Evolutionary conservation across 2,888 invertebrate species (phyloP), one percentile per base, ranked within the genome.

Genomic region (Andrena minutula): DNA sequence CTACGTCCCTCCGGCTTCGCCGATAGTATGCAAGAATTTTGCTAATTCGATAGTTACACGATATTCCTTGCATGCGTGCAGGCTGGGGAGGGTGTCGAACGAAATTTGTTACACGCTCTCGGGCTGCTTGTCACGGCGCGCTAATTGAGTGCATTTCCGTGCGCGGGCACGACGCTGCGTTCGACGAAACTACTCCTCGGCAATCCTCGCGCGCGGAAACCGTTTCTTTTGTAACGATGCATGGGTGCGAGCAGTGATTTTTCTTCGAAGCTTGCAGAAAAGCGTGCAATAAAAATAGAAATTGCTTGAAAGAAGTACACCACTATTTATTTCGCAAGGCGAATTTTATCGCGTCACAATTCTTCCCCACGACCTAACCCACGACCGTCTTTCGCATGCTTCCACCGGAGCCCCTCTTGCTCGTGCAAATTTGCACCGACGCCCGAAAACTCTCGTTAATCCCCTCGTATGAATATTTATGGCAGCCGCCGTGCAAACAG

Each of bases 391-490:
- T 28, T 4, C 10, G 12, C 49, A 26, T 30, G 20, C n/a, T 41
- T 16, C 20, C 7, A 23, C 4, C 30, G 49, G 16, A 28, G 23
- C 2, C 8, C 2, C 26, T 20, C n/a, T 5, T 0, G 10, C 6
- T 32, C 30, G 41, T 66, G 53, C 69, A 79, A 69, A 82, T 79
- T 75, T 83, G 69, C 76, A 64, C 26, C 41, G 30, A 53, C 10
- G 32, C 5, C 30, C 2, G 74, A 68, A 32, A 53, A 76, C 63
- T 79, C 79, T 53, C 10, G 26, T 47, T 75, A 63, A 85, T 82
- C 83, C 65, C 35, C 51, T 32, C 66, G 56, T 78, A 76, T 82
- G 76, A 81, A 83, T 86, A 79, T 85, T 87, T 77, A 79, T 66
- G 66, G 26, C 16, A 53, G 35, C 63, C 28, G 5, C 0, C 23